Base-by-base conservation (phyloP, 1,140 invertebrate genomes). In the Meteorus sp. region DNA sequence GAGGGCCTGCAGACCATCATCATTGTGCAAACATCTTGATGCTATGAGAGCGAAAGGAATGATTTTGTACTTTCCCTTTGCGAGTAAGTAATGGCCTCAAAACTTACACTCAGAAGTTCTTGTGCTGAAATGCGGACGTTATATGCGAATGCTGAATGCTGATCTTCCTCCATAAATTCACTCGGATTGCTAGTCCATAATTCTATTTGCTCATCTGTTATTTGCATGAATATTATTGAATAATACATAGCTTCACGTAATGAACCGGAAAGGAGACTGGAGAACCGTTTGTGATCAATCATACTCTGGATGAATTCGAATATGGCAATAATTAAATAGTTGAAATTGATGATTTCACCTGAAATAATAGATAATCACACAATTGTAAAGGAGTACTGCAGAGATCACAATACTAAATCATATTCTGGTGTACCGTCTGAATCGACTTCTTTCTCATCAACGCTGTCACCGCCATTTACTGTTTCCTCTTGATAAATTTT, bases 81-180 rank as follows among this genome's bases (percentile, higher is more conserved):
- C 20, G n/a, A 22, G 23, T 52, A 39, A 35, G 17, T 47, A 47
- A 47, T 6, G 13, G n/a, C n/a, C n/a, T 11, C n/a, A 13, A 54
- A 17, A 61, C 73, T 75, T 71, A 88, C 86, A 70, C 81, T 64
- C 5, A 91, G 65, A 3, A 91, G 77, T 74, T 92, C 90, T 55
- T 88, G 86, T 5, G 89, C 89, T 6, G 88, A 89, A 59, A 90
- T 86, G 52, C 90, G 79, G n/a, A 92, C 86, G 19, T 88, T 89
- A 60, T 89, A 88, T 3, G 85, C 83, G 44, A 84, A 88, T 1
- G 83, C 84, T 48, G 85, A 84, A 56, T 90, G 86, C 69, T 90
- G 88, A 68, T 92, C 90, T 69, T 92, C 89, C 64, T 90, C 88
- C 3, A 91, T 86, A 80, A 90, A 92, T 63, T 86, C 85, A 68